Evolutionary conservation across 2,113 vertebrate species (phyloP), one percentile per base, ranked within the genome.

Genomic region (Leuciscus idus): DNA sequence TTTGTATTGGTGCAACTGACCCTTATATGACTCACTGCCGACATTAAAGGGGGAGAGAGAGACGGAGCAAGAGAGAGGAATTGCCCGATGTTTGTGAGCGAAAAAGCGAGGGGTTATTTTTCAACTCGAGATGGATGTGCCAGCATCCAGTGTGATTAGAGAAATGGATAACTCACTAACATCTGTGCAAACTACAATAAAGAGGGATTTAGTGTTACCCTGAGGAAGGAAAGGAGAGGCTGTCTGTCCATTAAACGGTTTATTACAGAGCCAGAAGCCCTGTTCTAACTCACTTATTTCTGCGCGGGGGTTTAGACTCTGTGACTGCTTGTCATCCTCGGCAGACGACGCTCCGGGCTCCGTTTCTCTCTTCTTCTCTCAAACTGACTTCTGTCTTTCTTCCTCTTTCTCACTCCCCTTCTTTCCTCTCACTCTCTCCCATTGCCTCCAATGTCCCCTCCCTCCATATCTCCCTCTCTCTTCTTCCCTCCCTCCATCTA

Each of bases 161-260:
- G 95, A 95, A 97, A 97, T 96, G 96, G 97, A 97, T 98, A 98
- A 98, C 96, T 99, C 96, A 96, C 96, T 97, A 97, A 97, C 97
- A 97, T 98, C 97, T 96, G 98, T 97, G 96, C 95, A 95, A 96
- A 96, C 95, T 97, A 97, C 97, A 97, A 97, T 98, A 98, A 98
- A 97, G 97, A 97, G 97, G 97, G 96, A 97, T 98, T 97, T 97
- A 97, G 97, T 97, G 97, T 96, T 97, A 96, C 97, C 97, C 97
- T 94, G 96, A 95, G 96, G 96, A 97, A 97, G 97, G 96, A 95
- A 95, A 94, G 95, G 90, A 96, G 96, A 98, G 96, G 95, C 96
- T 97, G 97, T 96, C 96, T 98, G 97, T 98, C 97, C 98, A 99
- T 98, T 99, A 98, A 97, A 97, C 95, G 95, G 97, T 99, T 99